Percentiles rank a stretch among this genome's conserved stretches.
These are phyloP conservation scores for Lycodopsis pacificus DNA, from an alignment of 2,797 vertebrate genomes.

Conservation along the genomic window DNA sequence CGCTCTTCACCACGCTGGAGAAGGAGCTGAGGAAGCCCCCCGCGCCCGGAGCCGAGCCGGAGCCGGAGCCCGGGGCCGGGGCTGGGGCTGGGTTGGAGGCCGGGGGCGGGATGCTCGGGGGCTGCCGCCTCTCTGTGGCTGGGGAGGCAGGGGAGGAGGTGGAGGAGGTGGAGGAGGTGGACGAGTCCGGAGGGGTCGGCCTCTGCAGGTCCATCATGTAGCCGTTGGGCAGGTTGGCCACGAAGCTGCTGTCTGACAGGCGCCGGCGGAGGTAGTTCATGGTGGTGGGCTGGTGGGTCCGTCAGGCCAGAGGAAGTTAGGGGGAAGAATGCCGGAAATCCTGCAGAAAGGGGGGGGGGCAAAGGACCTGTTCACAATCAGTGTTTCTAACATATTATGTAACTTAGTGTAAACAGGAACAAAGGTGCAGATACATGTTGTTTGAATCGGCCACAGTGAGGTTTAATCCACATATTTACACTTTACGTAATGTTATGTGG, in stretches of 20 bases:
- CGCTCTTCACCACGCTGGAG: conserved; percentile 94
- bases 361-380: neutral
- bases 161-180: conserved; percentile 87
- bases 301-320: conserved; percentile 62
- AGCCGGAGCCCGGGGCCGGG: conserved; percentile 46
- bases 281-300: conserved; percentile 59
- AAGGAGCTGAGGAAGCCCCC: conserved; percentile 94
- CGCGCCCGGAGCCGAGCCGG: conserved; percentile 44
- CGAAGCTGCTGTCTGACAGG: conserved; percentile 96
- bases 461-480: neutral
- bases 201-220: conserved; percentile 97
- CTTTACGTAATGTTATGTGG: neutral
- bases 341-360: conserved; percentile 29
- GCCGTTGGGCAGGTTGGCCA: conserved; percentile 96
- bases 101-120: conserved; percentile 78
- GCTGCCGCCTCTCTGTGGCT: conserved; percentile 89
- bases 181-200: conserved; percentile 86
- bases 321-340: conserved; percentile 41
- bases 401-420: too few relatives aligned
- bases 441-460: too few relatives aligned
- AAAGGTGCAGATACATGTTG: too few relatives aligned
- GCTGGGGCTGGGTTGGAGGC: conserved; percentile 31
- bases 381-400: too few relatives aligned
- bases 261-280: conserved; percentile 98
- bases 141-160: conserved; percentile 87